phyloP scores from a whole-genome alignment of 2,113 vertebrate species.

The Hassar affinis region DNA sequence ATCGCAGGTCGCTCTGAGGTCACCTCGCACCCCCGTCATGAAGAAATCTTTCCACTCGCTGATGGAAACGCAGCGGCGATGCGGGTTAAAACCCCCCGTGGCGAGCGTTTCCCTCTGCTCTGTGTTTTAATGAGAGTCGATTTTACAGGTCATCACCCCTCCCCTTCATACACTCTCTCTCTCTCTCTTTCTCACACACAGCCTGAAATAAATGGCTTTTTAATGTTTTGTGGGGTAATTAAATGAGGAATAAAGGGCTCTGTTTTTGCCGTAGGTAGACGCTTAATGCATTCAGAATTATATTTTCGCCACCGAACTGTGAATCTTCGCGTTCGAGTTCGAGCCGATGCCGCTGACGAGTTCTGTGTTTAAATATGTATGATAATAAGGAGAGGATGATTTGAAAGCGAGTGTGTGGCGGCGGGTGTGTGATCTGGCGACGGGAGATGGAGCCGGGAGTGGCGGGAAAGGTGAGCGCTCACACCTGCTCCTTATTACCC shows the following conservation, averaged over 20 bases:
- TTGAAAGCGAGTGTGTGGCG: too few species aligned
- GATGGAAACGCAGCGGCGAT: neutral
- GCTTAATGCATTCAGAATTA: conserved; percentile 67
- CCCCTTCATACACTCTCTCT: neutral
- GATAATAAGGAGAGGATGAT: conserved; percentile 63
- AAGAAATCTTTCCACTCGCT: neutral
- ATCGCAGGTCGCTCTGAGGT: neutral
- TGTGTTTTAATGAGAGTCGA: conserved; percentile 35
- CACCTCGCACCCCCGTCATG: neutral
- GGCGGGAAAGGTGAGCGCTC: too few species aligned
- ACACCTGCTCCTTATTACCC: too few species aligned
- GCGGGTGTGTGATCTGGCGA: too few species aligned
- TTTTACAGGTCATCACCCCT: conserved; percentile 44
- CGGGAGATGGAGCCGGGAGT: too few species aligned
- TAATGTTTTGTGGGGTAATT: conserved; percentile 70
- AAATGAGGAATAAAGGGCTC: conserved; percentile 57
- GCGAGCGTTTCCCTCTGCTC: neutral
- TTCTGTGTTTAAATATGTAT: conserved; percentile 70
- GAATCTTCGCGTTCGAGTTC: conserved; percentile 60
- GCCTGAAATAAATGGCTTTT: conserved; percentile 58
- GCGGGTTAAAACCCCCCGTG: neutral
- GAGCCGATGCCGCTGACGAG: conserved; percentile 58
- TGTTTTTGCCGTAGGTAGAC: conserved; percentile 65
- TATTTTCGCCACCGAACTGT: conserved; percentile 64
- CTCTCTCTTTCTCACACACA: conserved; percentile 8